Evolutionary conservation across 2,113 vertebrate genomes (phyloP).

Genomic region (Cyprinodon variegatus): DNA sequence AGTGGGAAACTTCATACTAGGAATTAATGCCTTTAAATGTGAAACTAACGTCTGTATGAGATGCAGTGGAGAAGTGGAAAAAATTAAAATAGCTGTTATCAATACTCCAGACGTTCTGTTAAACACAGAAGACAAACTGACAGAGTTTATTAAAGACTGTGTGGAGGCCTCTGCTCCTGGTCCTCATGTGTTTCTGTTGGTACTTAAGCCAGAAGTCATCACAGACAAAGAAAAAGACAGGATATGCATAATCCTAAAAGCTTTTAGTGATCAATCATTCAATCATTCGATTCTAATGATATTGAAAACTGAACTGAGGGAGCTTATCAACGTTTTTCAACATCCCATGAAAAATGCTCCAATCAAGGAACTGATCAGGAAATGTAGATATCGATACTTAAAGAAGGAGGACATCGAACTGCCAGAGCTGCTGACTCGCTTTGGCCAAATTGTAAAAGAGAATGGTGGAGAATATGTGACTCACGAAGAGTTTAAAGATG

Average conservation of each 20-base stretch:
- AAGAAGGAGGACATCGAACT: fast-evolving
- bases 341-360: neutral
- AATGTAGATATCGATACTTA: constrained; percentile 3
- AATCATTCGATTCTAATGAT: too few relatives aligned
- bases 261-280: too few relatives aligned
- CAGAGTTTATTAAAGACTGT: neutral
- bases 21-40: neutral
- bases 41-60: fast-evolving
- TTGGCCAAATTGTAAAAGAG: fast-evolving
- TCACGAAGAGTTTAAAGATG: neutral
- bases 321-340: fast-evolving
- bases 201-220: too few relatives aligned
- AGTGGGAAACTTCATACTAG: too few relatives aligned
- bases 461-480: neutral
- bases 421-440: too few relatives aligned
- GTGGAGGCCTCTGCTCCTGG: too few relatives aligned
- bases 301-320: fast-evolving
- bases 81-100: fast-evolving
- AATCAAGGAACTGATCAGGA: neutral
- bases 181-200: too few relatives aligned
- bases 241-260: too few relatives aligned
- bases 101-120: fast-evolving
- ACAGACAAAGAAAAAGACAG: too few relatives aligned
- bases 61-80: neutral
- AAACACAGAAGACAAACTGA: fast-evolving